These are phyloP conservation scores for Scelioninae gen. 1 DNA, from an alignment of 2,888 invertebrate species.

Conservation along the genomic window DNA sequence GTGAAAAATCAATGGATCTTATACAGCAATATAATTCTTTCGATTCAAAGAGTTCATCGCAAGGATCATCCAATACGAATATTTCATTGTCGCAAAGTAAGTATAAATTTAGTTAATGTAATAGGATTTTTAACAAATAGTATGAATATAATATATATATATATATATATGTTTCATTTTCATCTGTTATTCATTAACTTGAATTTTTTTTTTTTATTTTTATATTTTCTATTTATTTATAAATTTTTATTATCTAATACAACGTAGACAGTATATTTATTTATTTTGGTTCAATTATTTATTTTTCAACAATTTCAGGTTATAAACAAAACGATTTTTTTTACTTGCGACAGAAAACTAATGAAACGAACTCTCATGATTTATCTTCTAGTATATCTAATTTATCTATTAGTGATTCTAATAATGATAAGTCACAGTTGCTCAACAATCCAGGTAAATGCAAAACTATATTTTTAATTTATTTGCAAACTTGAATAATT, in stretches of 20 bases:
- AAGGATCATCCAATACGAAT: constrained; percentile 2
- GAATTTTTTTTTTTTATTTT: neutral
- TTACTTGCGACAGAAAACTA: neutral
- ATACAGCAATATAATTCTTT: neutral
- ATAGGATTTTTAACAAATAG: neutral
- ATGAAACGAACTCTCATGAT: no score
- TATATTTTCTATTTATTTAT: neutral
- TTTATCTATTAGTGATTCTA: no score
- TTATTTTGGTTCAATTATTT: neutral
- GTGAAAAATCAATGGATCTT: neutral
- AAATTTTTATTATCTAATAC: no score
- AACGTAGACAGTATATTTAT: no score
- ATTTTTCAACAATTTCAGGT: neutral
- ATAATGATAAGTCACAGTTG: no score
- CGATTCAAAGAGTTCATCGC: constrained; percentile 2
- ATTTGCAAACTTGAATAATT: no score
- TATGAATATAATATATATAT: neutral
- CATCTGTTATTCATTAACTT: neutral
- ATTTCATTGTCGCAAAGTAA: constrained; percentile 2
- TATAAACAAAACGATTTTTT: neutral
- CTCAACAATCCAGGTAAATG: no score
- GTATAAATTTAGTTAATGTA: neutral
- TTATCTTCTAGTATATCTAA: no score
- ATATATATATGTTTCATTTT: no score
- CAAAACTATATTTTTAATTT: no score